These are phyloP conservation scores for Oxygymnocypris stewartii DNA, from an alignment of 2,113 vertebrate species.

Conservation along the genomic window DNA sequence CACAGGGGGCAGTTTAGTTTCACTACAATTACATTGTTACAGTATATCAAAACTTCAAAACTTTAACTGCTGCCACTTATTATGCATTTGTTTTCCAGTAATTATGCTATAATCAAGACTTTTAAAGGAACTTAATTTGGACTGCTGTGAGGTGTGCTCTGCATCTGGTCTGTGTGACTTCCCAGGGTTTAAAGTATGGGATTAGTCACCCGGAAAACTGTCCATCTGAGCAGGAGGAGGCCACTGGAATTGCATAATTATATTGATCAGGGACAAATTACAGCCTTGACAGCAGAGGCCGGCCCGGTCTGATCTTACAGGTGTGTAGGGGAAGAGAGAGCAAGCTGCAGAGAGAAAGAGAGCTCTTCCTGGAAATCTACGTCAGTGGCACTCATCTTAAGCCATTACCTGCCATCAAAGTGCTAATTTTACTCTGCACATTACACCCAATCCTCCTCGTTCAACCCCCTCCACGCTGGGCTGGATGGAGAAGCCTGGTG, in stretches of 20 bases:
- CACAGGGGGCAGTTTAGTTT: constrained; percentile 17
- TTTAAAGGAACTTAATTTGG: not conserved
- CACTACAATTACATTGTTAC: not conserved
- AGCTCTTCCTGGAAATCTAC: constrained; percentile 77
- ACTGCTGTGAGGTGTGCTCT: constrained; percentile 1
- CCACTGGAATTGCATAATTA: constrained; percentile 75
- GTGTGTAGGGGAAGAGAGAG: constrained; percentile 65
- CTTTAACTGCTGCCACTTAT: not conserved
- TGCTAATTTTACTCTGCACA: constrained; percentile 86
- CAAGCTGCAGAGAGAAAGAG: constrained; percentile 48
- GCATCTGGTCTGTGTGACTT: constrained; percentile 31
- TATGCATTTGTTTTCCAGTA: not conserved
- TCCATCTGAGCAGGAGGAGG: constrained; percentile 50
- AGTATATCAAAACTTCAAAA: not conserved
- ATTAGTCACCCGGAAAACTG: constrained; percentile 46
- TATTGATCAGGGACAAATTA: constrained; percentile 78
- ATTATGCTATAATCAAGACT: not conserved
- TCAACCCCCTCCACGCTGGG: constrained; percentile 69
- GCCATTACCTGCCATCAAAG: constrained; percentile 85
- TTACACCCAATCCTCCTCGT: constrained; percentile 74
- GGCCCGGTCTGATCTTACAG: constrained; percentile 73
- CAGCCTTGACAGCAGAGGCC: constrained; percentile 70
- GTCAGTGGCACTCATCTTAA: constrained; percentile 77
- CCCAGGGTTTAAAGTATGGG: constrained; percentile 41
- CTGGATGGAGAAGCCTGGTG: constrained; percentile 84